Evolutionary conservation across 2,888 invertebrate species (phyloP).

Genomic region (Callyntrura sp.): DNA sequence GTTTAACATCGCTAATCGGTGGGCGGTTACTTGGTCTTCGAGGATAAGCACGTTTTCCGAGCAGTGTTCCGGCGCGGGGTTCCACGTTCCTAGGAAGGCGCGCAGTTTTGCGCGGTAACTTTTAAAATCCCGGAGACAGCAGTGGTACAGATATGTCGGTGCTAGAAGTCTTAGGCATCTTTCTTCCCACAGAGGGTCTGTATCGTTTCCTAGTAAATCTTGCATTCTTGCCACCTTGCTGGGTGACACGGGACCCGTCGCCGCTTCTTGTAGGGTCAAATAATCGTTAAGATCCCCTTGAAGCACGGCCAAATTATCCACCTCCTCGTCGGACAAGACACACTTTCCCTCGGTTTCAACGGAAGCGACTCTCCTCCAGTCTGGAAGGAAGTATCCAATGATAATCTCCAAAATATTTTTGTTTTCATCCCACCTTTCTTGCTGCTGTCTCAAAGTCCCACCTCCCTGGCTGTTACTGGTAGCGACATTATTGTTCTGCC

Average conservation of each 20-base stretch:
- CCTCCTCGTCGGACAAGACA: constrained; percentile 25
- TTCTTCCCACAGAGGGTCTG: constrained; percentile 42
- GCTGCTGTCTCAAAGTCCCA: no score
- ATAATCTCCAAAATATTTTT: no score
- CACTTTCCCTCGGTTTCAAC: no score
- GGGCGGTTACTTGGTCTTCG: constrained; percentile 37
- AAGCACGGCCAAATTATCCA: constrained; percentile 39
- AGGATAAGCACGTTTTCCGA: constrained; percentile 42
- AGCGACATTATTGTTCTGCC: no score
- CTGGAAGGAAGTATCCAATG: no score
- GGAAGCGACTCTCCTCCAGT: no score
- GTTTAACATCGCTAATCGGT: constrained; percentile 48
- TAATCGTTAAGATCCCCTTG: neutral
- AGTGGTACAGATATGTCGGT: neutral
- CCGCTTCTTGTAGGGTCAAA: neutral
- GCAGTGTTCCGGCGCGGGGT: neutral
- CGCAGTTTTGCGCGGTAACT: constrained; percentile 28
- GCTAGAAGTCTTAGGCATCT: constrained; percentile 38
- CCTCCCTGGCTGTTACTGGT: no score
- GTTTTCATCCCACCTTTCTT: no score
- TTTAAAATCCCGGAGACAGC: neutral
- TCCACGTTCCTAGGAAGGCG: constrained; percentile 61
- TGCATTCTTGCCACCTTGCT: neutral
- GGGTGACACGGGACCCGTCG: neutral
- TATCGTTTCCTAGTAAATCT: neutral